Evolutionary conservation across 2,113 vertebrate genomes (phyloP), one percentile per base, ranked within the genome.

Genomic region (Spizaetus ornatus): DNA sequence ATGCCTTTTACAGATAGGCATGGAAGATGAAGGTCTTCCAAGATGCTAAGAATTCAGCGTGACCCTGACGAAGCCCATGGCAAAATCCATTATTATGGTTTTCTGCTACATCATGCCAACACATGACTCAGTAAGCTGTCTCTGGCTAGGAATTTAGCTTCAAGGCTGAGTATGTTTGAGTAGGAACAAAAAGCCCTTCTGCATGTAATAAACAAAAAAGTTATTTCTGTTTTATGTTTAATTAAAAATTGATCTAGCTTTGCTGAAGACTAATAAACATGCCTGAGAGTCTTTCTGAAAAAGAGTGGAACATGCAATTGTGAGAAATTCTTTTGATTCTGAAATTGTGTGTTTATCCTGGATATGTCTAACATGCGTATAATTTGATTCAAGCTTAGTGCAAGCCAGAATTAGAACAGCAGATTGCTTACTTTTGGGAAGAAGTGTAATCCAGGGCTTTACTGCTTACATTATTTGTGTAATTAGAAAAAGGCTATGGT

Each of bases 381-480:
- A 87, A 94, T 96, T 93, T 92, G 52, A 96, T 88, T 96, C 67
- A 83, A 84, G 52, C 82, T 92, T 83, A 90, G 13, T 40, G 7
- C 36, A 87, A 76, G 48, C 81, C 94, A 94, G 86, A 95, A 94
- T 96, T 95, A 94, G 86, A 96, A 95, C 61, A 94, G 82, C 67
- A 96, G 96, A 95, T 95, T 97, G 86, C 95, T 95, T 97, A 94
- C 79, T 95, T 95, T 93, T 93, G 48, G 78, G 63, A 97, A 96
- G 65, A 87, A 69, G 26, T 95, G 90, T 97, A 97, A 97, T 95
- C 97, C 87, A 82, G 74, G 70, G 90, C 89, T 97, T 98, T 96
- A 87, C 82, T 96, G 50, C 77, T 95, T 94, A 65, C 56, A 71
- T 92, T 97, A 83, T 95, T 95, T 90, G 52, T 83, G 63, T 96